Evolutionary conservation across 1,140 invertebrate species (phyloP).

Genomic region (Drosophila pseudoobscura): DNA sequence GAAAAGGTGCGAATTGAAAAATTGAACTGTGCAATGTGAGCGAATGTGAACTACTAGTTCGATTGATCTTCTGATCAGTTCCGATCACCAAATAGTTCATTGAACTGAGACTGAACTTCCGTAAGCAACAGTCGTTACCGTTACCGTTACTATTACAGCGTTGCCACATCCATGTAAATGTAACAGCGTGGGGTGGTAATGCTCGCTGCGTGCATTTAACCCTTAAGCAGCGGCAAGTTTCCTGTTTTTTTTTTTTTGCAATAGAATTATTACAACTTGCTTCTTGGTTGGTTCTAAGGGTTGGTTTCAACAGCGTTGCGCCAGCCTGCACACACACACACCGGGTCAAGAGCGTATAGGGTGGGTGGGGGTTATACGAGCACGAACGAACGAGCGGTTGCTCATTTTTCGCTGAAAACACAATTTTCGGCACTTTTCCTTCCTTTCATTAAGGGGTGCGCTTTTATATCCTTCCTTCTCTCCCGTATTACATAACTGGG

Average conservation of each 20-base stretch:
- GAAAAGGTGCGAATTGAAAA: conserved; percentile 11
- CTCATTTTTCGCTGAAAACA: conserved; percentile 61
- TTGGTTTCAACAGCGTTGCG: conserved; percentile 28
- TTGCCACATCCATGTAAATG: conserved; percentile 42
- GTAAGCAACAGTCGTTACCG: conserved; percentile 30
- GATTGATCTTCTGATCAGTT: conserved; percentile 4
- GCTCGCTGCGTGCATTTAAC: conserved; percentile 53
- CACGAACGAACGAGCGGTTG: conserved; percentile 28
- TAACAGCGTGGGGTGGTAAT: conserved; percentile 50
- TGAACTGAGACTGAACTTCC: conserved; percentile 23
- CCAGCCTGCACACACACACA: conserved; percentile 16
- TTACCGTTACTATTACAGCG: conserved; percentile 13
- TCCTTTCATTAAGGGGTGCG: conserved; percentile 39
- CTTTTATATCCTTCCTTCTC: conserved; percentile 23
- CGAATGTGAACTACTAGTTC: background rate
- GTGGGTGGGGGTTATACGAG: too few species aligned
- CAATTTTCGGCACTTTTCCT: conserved; percentile 29
- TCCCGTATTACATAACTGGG: conserved; percentile 74
- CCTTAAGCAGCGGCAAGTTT: conserved; percentile 48
- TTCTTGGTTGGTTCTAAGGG: conserved; percentile 54
- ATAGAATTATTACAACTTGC: conserved; percentile 68
- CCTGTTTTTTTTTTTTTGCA: conserved; percentile 40
- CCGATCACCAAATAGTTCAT: conserved; percentile 27
- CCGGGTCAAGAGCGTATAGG: background rate
- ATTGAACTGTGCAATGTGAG: background rate